Evolutionary conservation across 2,113 vertebrate species (phyloP), one percentile per base, ranked within the genome.

Genomic region (Entelurus aequoreus): DNA sequence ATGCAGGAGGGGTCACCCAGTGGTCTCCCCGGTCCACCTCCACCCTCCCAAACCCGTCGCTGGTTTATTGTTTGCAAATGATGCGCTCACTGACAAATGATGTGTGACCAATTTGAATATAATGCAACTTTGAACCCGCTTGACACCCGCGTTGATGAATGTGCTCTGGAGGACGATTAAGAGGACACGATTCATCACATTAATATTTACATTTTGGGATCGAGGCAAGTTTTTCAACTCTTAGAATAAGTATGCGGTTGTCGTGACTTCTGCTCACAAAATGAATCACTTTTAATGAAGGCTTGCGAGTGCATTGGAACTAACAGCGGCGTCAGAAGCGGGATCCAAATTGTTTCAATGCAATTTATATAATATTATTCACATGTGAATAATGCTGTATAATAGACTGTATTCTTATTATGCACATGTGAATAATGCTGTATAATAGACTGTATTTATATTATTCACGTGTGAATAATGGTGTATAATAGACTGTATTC

Each of bases 1-100:
- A 72, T 75, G 62, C 60, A 71, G 64, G 77, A 76, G 60, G 63
- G 83, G 81, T 86, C 81, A 81, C 28, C 16, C 62, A 28, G 6
- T 71, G 81, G 68, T 85, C 78, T 72, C 16, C 14, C 21, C 54
- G 66, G 63, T 66, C 73, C 52, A 54, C 67, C 61, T 66, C 36
- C 8, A 53, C 44, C 44, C 11, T 16, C 40, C 74, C 37, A 65
- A 75, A 65, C 65, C 40, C 78, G 74, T 84, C 72, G 54, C 72
- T 40, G 40, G 60, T 76, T 75, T 75, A 63, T 83, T 86, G 77
- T 87, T 83, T 80, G 78, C 72, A 72, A 81, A 82, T 67, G 69
- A 88, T 78, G 76, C 76, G 79, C 73, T 52, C 60, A 5, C 72
- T 81, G 82, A 88, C 65, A 75, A 85, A 88, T 81, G 63, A 82